phyloP scores from a whole-genome alignment of 1,140 invertebrate species.

The Archivesica marissinica region DNA sequence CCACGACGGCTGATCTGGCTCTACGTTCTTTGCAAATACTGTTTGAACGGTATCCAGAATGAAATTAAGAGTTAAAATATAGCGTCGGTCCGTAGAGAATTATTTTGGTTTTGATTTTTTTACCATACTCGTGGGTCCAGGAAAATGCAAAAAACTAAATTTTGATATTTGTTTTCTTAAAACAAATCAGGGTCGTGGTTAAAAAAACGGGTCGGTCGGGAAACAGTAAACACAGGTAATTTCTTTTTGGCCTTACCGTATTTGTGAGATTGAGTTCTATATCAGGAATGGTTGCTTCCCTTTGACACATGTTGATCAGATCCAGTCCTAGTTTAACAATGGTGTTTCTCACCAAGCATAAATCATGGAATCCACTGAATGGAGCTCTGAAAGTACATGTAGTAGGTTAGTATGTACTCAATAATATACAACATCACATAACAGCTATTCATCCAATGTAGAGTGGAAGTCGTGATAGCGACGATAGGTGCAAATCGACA shows the following conservation, averaged over 20 bases:
- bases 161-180: background rate
- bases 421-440: background rate
- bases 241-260: too few species aligned
- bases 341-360: conserved; percentile 88
- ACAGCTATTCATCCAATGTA: background rate
- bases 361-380: conserved; percentile 89
- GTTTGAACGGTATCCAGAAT: too few species aligned
- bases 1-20: too few species aligned
- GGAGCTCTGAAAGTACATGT: conserved; percentile 85
- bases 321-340: conserved; percentile 92
- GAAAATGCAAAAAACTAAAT: background rate
- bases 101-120: too few species aligned
- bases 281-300: conserved; percentile 88
- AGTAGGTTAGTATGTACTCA: background rate
- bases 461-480: too few species aligned
- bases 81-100: too few species aligned
- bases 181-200: conserved; percentile 6
- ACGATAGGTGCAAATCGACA: too few species aligned
- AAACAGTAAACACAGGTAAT: too few species aligned
- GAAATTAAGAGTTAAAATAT: too few species aligned
- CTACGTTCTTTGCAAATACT: too few species aligned
- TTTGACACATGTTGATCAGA: conserved; percentile 93
- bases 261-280: conserved; percentile 85
- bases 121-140: too few species aligned
- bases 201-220: too few species aligned